phyloP scores from a whole-genome alignment of 2,888 invertebrate species.

The Oligia latruncula region DNA sequence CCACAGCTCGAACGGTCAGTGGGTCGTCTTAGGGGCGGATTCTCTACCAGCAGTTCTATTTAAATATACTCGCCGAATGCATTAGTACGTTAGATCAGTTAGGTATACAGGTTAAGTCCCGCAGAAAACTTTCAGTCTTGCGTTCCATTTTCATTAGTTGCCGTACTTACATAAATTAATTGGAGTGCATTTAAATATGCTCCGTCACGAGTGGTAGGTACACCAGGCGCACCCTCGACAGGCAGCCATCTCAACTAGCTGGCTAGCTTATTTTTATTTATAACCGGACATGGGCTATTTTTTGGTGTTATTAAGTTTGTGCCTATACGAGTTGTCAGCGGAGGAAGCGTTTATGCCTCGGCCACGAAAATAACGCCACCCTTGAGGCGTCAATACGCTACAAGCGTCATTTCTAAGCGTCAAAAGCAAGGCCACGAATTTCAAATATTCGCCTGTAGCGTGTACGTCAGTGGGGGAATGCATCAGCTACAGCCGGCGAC shows the following conservation, averaged over 20 bases:
- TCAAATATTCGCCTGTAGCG: too few relatives aligned
- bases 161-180: not conserved
- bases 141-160: not conserved
- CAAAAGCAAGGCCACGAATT: too few relatives aligned
- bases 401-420: too few relatives aligned
- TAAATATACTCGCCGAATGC: not conserved
- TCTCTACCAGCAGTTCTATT: not conserved
- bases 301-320: not conserved
- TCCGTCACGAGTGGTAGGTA: not conserved
- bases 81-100: not conserved
- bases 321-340: constrained; percentile 4
- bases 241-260: not conserved
- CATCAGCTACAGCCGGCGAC: too few relatives aligned
- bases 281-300: not conserved
- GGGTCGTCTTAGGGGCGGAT: too few relatives aligned
- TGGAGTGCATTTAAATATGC: not conserved
- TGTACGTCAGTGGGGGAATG: too few relatives aligned
- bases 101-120: not conserved
- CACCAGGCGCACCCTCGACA: not conserved
- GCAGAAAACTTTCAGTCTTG: not conserved
- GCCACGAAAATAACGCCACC: too few relatives aligned
- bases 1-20: not conserved
- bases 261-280: constrained; percentile 9
- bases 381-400: too few relatives aligned
- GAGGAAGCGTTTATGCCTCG: constrained; percentile 51